Evolutionary conservation across 2,888 invertebrate species (phyloP).

Genomic region (Drosophila paramelanica): DNA sequence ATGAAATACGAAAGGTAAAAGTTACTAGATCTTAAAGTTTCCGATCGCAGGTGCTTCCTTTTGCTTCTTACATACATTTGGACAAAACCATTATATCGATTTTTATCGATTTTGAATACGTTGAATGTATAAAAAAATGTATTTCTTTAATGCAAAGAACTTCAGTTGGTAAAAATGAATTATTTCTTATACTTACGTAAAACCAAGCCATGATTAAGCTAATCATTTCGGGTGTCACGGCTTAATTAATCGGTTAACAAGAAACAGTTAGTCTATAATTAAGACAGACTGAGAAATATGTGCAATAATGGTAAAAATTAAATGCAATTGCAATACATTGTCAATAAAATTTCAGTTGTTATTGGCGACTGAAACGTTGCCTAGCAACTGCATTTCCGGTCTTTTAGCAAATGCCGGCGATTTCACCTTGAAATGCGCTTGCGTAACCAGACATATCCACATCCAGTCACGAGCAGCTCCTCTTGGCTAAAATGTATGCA

Average conservation of each 20-base stretch:
- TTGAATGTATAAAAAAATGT: too few species aligned
- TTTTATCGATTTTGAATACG: too few species aligned
- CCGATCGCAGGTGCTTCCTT: too few species aligned
- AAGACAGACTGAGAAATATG: slow-evolving; percentile 1
- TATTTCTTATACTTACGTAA: neutral
- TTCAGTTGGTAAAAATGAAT: neutral
- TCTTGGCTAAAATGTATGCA: slow-evolving; percentile 47
- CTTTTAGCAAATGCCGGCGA: slow-evolving; percentile 53
- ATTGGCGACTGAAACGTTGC: slow-evolving; percentile 10
- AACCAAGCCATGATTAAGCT: slow-evolving; percentile 4
- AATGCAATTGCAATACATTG: slow-evolving; percentile 51
- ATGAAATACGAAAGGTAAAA: too few species aligned
- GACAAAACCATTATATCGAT: too few species aligned
- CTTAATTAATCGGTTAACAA: slow-evolving; percentile 15
- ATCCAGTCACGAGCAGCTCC: slow-evolving; percentile 13
- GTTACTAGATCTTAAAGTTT: too few species aligned
- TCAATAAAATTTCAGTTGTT: slow-evolving; percentile 38
- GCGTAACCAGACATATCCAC: slow-evolving; percentile 47
- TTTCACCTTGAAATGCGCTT: slow-evolving; percentile 71
- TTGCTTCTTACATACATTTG: too few species aligned
- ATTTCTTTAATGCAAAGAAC: too few species aligned
- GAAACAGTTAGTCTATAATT: slow-evolving; percentile 14
- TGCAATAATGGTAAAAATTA: slow-evolving; percentile 41
- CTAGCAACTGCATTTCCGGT: slow-evolving; percentile 48
- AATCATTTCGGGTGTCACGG: slow-evolving; percentile 11